Evolutionary conservation across 2,797 vertebrate genomes (phyloP), one percentile per base, ranked within the genome.

Genomic region (Danio aesculapii): DNA sequence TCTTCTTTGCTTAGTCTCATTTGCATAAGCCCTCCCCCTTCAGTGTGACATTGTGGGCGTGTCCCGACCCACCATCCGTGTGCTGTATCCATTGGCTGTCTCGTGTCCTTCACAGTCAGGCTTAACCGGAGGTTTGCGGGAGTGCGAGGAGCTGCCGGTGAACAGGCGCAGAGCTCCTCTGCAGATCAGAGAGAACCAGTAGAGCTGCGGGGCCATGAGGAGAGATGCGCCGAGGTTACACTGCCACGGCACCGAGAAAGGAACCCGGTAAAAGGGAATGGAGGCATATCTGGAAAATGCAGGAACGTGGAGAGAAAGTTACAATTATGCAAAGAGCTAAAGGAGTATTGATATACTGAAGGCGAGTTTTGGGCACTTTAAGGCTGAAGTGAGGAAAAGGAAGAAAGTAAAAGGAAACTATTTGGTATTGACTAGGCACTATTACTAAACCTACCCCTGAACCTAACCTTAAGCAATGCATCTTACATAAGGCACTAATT

Each of bases 111-210:
- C 92, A 5, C 58, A 75, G 75, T 90, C 90, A 6, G 57, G 75
- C 79, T 93, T 74, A 2, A 81, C 57, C 0, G 88, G 44, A 59
- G 85, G 44, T 9, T 19, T 46, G 14, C 59, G 75, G 64, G 92
- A 92, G 86, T 89, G 92, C 3, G 90, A 90, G 63, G 90, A 82
- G 76, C 91, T 89, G 11, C 93, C 90, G 13, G 62, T 90, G 87
- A 94, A 95, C 75, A 95, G 90, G 78, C 95, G 95, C 82, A 96
- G 90, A 17, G 96, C 96, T 1, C 95, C 95, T 0, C 96, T 90
- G 92, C 95, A 97, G 91, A 97, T 97, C 55, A 97, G 94, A 83
- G 93, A 95, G 89, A 97, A 97, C 96, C 96, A 97, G 88, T 97
- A 97, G 90, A 97, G 91, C 92, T 97, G 96, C 0, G 96, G 96